These are phyloP conservation scores for Hedychridium roseum DNA, from an alignment of 2,888 invertebrate genomes.

Conservation along the genomic window DNA sequence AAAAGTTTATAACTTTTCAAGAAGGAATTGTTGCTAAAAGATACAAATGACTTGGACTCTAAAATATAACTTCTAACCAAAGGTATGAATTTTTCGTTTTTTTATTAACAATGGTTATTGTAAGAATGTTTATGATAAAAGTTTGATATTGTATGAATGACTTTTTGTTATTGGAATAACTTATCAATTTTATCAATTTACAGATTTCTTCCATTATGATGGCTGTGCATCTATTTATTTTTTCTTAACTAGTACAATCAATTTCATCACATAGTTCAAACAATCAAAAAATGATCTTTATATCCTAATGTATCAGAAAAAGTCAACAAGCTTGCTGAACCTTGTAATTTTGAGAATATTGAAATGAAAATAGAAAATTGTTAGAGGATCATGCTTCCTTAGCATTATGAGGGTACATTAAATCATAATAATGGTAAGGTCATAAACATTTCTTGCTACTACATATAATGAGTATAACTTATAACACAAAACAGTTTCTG, in stretches of 20 bases:
- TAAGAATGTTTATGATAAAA: too few relatives aligned
- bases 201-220: conserved; percentile 33
- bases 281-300: too few relatives aligned
- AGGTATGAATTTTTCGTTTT: neutral
- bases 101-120: neutral
- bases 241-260: conserved; percentile 11
- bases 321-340: neutral
- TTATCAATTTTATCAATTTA: too few relatives aligned
- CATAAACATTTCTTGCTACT: too few relatives aligned
- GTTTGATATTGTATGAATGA: too few relatives aligned
- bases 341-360: neutral
- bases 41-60: too few relatives aligned
- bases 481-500: too few relatives aligned
- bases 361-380: neutral
- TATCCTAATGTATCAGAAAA: too few relatives aligned
- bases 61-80: conserved; percentile 3
- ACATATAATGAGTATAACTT: too few relatives aligned
- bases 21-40: neutral
- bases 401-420: neutral
- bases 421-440: too few relatives aligned
- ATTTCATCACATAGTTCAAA: neutral
- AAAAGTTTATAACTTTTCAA: neutral
- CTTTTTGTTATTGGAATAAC: too few relatives aligned
- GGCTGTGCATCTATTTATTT: conserved; percentile 20
- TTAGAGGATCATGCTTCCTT: neutral